Conservation (phyloP, 2,113 vertebrate genomes). For the Tachycineta bicolor region DNA sequence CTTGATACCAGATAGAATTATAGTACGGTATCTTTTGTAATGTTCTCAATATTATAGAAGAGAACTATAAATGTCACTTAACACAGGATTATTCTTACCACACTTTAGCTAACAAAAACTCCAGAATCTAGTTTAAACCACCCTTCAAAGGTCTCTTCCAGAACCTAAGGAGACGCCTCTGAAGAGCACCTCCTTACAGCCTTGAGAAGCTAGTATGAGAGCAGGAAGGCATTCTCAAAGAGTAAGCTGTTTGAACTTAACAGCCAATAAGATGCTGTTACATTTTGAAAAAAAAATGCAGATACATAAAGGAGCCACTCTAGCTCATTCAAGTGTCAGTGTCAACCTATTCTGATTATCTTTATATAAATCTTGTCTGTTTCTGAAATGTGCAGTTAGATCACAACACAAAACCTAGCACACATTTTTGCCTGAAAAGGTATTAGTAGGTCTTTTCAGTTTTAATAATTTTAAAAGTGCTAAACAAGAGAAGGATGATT, state of each 20-base stretch:
- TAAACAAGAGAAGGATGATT: not conserved
- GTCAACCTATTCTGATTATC: not conserved
- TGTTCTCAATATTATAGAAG: not conserved
- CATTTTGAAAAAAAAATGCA: not conserved
- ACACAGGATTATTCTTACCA: not conserved
- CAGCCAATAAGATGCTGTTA: not conserved
- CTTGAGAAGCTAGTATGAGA: not conserved
- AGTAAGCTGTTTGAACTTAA: not conserved
- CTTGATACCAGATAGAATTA: not conserved
- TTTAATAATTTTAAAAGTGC: not conserved
- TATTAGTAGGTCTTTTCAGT: not conserved
- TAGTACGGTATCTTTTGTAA: not conserved
- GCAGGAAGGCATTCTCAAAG: not conserved
- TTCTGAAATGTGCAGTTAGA: not conserved
- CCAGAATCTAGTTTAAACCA: not conserved
- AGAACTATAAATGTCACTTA: not conserved
- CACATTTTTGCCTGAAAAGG: not conserved
- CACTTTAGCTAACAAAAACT: not conserved
- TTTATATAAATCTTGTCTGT: not conserved
- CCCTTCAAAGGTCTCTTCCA: not conserved
- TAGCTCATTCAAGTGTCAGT: not conserved
- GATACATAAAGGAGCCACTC: not conserved
- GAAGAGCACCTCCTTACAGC: not conserved
- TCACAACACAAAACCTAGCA: not conserved
- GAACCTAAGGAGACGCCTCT: not conserved